Base-by-base conservation (phyloP, 2,797 vertebrate genomes). In the Xenops minutus region DNA sequence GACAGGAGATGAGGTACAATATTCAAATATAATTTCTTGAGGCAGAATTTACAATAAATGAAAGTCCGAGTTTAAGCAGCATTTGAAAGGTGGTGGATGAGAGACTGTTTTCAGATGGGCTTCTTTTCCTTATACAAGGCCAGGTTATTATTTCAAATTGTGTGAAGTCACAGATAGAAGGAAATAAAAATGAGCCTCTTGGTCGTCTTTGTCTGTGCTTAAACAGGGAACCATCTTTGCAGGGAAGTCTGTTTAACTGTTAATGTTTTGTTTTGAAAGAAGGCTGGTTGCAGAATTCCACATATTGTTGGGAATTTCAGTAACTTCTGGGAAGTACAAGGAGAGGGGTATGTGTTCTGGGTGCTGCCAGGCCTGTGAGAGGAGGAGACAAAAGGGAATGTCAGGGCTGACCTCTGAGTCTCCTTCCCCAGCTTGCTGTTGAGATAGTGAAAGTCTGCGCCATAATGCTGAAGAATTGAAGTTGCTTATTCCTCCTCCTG, bases 391-490 rank as follows among this genome's bases (percentile, higher is more conserved):
- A 80, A 80, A 72, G 20, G 17, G 15, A 10, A 23, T 49, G 6
- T 29, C 0, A 0, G 34, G 24, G 22, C 23, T 76, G 22, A 73
- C 63, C 30, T 1, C 0, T 66, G 48, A 12, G 27, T 68, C 12
- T 86, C 88, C 68, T 68, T 85, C 16, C 10, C 6, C 15, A 46
- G 20, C n/a, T 75, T 2, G 1, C 6, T 7, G n/a, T 49, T 3
- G 3, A 22, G 39, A 34, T 37, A 32, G 29, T 2, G 6, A 74
- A 56, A 37, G 36, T 34, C 83, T 90, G 32, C 37, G 19, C 16
- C 0, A 0, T 43, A 51, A 43, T 7, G 37, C 61, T 64, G 29
- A 56, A 68, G 49, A 72, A 12, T 10, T 74, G n/a, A 67, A 74
- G 8, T 68, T 91, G 20, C 29, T 75, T 7, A 11, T 88, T 89